Evolutionary conservation across 2,888 invertebrate genomes (phyloP).

Genomic region (Diadegma fenestrale): DNA sequence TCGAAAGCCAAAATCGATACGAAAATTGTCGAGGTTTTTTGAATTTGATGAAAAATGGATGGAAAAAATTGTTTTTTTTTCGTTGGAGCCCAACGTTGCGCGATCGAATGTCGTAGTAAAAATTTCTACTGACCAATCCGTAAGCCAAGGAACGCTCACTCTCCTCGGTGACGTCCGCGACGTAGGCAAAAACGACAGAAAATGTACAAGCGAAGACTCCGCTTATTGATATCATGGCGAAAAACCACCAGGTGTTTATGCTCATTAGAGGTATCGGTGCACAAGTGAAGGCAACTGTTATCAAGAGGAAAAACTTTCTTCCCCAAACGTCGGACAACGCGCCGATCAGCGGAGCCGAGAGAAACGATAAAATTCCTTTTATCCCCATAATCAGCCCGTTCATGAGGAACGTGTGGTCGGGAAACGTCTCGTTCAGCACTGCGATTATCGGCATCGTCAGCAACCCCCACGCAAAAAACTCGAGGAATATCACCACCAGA

Average conservation of each 20-base stretch:
- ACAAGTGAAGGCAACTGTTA: slow-evolving; percentile 99
- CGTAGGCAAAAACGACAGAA: slow-evolving; percentile 99
- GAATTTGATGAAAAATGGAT: too few species aligned
- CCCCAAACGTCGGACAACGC: slow-evolving; percentile 99
- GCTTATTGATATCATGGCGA: slow-evolving; percentile 99
- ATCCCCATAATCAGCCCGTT: slow-evolving; percentile 99
- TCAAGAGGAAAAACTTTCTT: slow-evolving; percentile 97
- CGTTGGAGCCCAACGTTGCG: too few species aligned
- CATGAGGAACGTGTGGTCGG: slow-evolving; percentile 99
- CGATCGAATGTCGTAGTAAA: neutral
- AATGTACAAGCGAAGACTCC: slow-evolving; percentile 99
- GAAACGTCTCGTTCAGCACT: slow-evolving; percentile 98
- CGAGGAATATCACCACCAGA: slow-evolving; percentile 99
- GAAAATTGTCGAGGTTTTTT: too few species aligned
- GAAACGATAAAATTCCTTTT: slow-evolving; percentile 98
- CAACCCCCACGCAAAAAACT: slow-evolving; percentile 99
- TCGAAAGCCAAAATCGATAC: too few species aligned
- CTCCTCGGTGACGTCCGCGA: slow-evolving; percentile 99
- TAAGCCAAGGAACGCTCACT: slow-evolving; percentile 97
- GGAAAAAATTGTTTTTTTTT: too few species aligned
- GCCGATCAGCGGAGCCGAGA: slow-evolving; percentile 98
- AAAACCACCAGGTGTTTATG: slow-evolving; percentile 99
- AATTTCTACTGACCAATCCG: slow-evolving; percentile 90
- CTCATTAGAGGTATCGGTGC: slow-evolving; percentile 99
- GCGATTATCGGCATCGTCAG: slow-evolving; percentile 98